phyloP scores from a whole-genome alignment of 2,888 invertebrate genomes.

The Nemoura dubitans region DNA sequence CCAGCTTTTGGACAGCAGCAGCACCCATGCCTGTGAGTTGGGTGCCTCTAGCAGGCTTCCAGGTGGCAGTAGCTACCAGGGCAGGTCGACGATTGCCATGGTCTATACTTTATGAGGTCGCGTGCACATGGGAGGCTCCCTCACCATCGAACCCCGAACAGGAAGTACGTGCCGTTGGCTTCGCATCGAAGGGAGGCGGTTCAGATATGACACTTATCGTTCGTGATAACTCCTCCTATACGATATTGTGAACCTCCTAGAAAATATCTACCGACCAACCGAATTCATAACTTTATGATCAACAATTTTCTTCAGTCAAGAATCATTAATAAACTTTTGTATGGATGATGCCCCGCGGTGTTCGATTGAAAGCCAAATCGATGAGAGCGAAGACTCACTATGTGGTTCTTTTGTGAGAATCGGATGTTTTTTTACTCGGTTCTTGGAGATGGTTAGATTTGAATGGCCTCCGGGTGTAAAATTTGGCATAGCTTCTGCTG shows the following conservation, averaged over 20 bases:
- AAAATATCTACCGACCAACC: neutral
- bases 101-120: neutral
- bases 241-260: neutral
- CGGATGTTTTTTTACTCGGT: neutral
- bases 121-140: conserved; percentile 3
- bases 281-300: neutral
- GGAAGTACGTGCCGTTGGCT: conserved; percentile 33
- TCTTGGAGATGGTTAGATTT: neutral
- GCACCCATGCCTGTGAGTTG: too few relatives aligned
- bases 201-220: conserved; percentile 8
- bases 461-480: neutral
- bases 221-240: conserved; percentile 25
- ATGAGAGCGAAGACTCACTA: neutral
- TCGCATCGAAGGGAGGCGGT: neutral
- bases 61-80: conserved; percentile 26
- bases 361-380: neutral
- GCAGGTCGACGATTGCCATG: too few relatives aligned
- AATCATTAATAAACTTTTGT: conserved; percentile 21
- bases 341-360: neutral
- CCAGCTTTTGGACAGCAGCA: too few relatives aligned
- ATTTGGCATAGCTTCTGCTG: conserved; percentile 5
- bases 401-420: neutral
- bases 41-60: neutral
- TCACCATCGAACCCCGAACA: neutral
- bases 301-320: neutral